Evolutionary conservation across 2,888 invertebrate genomes (phyloP).

Genomic region (Zonitis immaculata): DNA sequence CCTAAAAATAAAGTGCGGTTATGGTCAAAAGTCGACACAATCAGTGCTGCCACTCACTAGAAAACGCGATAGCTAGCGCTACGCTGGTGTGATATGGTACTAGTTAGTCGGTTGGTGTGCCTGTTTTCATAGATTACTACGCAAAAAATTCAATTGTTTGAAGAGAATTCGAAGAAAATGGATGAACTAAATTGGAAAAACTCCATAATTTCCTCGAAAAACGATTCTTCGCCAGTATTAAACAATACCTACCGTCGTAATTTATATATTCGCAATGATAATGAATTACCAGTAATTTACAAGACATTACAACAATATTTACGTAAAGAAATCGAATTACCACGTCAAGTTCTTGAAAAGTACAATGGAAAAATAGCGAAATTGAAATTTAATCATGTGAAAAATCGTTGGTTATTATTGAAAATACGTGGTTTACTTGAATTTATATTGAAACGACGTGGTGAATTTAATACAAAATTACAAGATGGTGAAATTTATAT

Average conservation of each 20-base stretch:
- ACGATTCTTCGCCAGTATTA: neutral
- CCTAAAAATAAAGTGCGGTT: conserved; percentile 7
- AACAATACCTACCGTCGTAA: neutral
- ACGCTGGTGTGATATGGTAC: neutral
- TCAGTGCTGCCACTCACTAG: no score
- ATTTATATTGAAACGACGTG: neutral
- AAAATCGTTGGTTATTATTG: neutral
- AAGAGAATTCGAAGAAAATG: neutral
- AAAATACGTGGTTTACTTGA: neutral
- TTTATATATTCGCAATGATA: neutral
- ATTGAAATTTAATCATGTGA: neutral
- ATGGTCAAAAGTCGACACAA: neutral
- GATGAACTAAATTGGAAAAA: neutral
- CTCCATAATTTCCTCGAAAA: neutral
- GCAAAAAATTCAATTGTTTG: no score
- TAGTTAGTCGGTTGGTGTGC: neutral
- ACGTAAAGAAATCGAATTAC: neutral
- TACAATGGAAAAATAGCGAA: neutral
- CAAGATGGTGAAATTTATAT: neutral
- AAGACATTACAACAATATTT: neutral
- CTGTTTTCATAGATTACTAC: no score
- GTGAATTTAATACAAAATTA: neutral
- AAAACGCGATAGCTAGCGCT: neutral
- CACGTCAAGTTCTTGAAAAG: neutral
- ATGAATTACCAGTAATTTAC: neutral